These are phyloP conservation scores for Xanthorhoe designata DNA, from an alignment of 2,888 invertebrate species.

Conservation along the genomic window DNA sequence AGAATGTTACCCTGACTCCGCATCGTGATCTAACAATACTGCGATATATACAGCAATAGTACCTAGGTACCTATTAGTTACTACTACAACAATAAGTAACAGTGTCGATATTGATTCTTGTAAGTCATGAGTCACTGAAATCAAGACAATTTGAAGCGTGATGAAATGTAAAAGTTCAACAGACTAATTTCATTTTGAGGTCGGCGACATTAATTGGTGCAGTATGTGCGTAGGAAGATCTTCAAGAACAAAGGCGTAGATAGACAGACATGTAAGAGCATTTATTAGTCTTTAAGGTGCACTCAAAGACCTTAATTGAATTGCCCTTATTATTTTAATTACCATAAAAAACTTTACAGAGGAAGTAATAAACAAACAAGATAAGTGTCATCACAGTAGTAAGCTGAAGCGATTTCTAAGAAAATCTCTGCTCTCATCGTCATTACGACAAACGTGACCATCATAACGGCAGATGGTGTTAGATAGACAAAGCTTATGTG, in stretches of 20 bases:
- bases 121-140: conserved; percentile 9
- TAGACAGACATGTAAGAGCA: neutral
- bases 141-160: conserved; percentile 15
- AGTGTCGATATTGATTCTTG: neutral
- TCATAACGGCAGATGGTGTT: conserved; percentile 42
- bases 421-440: conserved; percentile 28
- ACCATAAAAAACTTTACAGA: neutral
- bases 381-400: neutral
- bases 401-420: conserved; percentile 12
- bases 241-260: conserved; percentile 9
- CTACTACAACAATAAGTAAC: neutral
- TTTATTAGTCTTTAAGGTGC: neutral
- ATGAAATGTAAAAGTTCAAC: conserved; percentile 25
- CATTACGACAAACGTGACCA: conserved; percentile 30
- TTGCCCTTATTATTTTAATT: neutral
- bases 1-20: conserved; percentile 2
- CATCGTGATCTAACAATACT: neutral
- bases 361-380: neutral
- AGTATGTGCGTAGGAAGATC: conserved; percentile 24
- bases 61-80: too few relatives aligned
- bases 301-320: neutral
- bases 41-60: neutral
- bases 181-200: conserved; percentile 29
- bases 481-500: conserved; percentile 43
- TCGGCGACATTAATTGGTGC: conserved; percentile 27